A percentile compares a stretch with the other conserved stretches of the same genome.
phyloP scores from a whole-genome alignment of 1,140 invertebrate species.

The Drosophila lini region DNA sequence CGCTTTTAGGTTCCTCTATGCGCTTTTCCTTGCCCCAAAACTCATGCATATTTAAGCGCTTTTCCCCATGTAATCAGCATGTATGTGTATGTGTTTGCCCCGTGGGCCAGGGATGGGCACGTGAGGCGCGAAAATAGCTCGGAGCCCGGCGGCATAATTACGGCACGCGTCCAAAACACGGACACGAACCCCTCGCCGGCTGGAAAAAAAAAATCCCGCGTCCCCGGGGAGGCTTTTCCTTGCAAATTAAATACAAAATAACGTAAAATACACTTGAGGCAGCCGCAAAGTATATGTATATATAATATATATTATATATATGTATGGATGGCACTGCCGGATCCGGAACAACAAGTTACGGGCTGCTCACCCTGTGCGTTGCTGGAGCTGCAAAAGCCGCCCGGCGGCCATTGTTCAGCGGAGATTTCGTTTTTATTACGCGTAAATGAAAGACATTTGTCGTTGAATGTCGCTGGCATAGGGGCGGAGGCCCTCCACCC shows the following conservation, averaged over 20 bases:
- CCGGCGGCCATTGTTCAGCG: conserved; percentile 58
- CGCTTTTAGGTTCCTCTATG: conserved; percentile 11
- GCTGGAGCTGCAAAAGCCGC: conserved; percentile 41
- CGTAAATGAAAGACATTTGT: conserved; percentile 74
- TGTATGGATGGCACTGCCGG: not conserved
- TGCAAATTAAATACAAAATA: conserved; percentile 66
- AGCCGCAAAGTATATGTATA: conserved; percentile 32
- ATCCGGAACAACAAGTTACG: conserved; percentile 48
- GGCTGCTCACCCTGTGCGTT: conserved; percentile 10
- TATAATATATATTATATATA: not conserved
- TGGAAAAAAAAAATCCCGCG: too few species aligned
- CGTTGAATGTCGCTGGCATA: conserved; percentile 43
- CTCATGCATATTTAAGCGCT: conserved; percentile 51
- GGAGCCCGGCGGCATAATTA: conserved; percentile 16
- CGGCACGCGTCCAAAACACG: conserved; percentile 10
- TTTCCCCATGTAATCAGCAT: conserved; percentile 46
- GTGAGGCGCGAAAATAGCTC: not conserved
- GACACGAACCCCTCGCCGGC: not conserved
- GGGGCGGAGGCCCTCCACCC: not conserved
- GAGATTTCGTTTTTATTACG: conserved; percentile 73
- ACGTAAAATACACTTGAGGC: conserved; percentile 67
- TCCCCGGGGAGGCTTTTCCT: conserved; percentile 16
- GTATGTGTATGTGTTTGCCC: conserved; percentile 4
- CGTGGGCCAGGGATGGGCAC: conserved; percentile 5
- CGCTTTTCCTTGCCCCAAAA: conserved; percentile 3